Evolutionary conservation across 2,888 invertebrate species (phyloP).

Genomic region (Acleris sparsana): DNA sequence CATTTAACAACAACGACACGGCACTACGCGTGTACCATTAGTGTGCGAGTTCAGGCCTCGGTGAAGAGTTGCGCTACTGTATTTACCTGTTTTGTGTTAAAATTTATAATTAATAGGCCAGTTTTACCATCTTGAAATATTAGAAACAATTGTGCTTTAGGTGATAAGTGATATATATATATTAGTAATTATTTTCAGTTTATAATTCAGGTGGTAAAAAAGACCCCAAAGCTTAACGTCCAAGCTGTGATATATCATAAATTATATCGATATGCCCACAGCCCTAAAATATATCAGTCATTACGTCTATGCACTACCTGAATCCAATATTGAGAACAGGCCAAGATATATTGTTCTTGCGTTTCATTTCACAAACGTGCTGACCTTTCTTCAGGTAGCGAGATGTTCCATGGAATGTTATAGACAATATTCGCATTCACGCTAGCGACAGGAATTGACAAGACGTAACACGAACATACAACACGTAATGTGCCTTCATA

Average conservation of each 20-base stretch:
- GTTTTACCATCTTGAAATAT: slow-evolving; percentile 1
- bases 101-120: slow-evolving; percentile 4
- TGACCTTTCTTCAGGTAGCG: slow-evolving; percentile 7
- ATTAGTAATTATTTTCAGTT: neutral
- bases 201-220: slow-evolving; percentile 20
- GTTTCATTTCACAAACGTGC: neutral
- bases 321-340: neutral
- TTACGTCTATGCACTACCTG: slow-evolving; percentile 37
- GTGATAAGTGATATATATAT: neutral
- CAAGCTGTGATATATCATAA: slow-evolving; percentile 1
- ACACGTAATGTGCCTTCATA: slow-evolving; percentile 19
- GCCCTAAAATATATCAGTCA: slow-evolving; percentile 47
- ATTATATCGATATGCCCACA: slow-evolving; percentile 43
- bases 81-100: too few species aligned
- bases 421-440: slow-evolving; percentile 31
- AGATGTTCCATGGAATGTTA: slow-evolving; percentile 25
- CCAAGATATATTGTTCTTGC: neutral
- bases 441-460: slow-evolving; percentile 25
- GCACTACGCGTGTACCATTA: too few species aligned
- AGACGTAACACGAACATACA: slow-evolving; percentile 14
- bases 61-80: too few species aligned
- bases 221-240: slow-evolving; percentile 1
- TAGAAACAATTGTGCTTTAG: neutral
- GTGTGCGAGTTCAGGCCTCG: too few species aligned
- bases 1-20: too few species aligned